Evolutionary conservation across 2,888 invertebrate genomes (phyloP).

Genomic region (Drosophila paramelanica): DNA sequence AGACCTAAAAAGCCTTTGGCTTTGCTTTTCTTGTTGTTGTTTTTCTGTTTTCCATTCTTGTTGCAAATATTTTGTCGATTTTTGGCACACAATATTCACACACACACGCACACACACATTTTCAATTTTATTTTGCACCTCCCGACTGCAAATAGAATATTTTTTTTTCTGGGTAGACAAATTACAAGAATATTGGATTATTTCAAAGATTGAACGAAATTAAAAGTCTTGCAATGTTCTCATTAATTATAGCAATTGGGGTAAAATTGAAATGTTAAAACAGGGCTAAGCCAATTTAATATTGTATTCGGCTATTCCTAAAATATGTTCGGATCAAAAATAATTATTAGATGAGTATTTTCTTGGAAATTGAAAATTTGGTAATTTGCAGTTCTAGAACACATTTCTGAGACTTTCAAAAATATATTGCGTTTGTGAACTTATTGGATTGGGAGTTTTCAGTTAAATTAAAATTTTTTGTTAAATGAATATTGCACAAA

Average conservation of each 20-base stretch:
- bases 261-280: no score
- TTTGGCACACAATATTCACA: slow-evolving; percentile 35
- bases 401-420: no score
- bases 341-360: no score
- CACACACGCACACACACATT: slow-evolving; percentile 9
- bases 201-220: background rate
- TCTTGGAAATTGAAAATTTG: no score
- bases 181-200: slow-evolving; percentile 12
- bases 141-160: slow-evolving; percentile 3
- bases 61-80: slow-evolving; percentile 57
- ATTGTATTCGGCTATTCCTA: no score
- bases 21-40: slow-evolving; percentile 51
- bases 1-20: slow-evolving; percentile 81
- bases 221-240: background rate
- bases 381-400: no score
- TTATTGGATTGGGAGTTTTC: no score
- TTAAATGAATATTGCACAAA: no score
- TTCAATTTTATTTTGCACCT: slow-evolving; percentile 23
- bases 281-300: no score
- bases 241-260: background rate
- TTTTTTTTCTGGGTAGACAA: slow-evolving; percentile 3
- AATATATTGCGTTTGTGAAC: no score
- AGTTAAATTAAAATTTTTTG: no score
- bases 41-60: slow-evolving; percentile 23
- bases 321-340: no score